These are phyloP conservation scores for Anarrhichthys ocellatus DNA, from an alignment of 2,113 vertebrate genomes.

Conservation along the genomic window DNA sequence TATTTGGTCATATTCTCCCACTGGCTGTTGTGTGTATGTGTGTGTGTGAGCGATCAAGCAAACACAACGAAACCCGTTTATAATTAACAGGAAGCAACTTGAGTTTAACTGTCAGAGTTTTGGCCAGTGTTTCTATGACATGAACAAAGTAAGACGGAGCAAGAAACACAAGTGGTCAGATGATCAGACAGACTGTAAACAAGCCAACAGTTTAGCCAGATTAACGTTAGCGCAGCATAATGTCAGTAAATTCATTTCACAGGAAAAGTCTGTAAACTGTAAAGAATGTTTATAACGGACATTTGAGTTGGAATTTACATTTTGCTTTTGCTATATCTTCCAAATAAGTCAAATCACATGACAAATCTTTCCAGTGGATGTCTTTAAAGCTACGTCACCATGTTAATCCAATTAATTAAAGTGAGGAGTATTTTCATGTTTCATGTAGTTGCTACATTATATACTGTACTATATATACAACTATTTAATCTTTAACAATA, in stretches of 20 bases:
- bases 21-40: not conserved
- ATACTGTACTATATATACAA: not conserved
- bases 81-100: not conserved
- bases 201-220: not conserved
- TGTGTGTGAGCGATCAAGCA: not conserved
- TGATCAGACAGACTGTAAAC: not conserved
- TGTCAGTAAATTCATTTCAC: not conserved
- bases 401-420: not conserved
- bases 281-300: constrained; percentile 5
- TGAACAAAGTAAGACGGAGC: not conserved
- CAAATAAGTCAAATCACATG: not conserved
- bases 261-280: not conserved
- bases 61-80: not conserved
- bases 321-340: not conserved
- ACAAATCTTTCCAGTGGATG: not conserved
- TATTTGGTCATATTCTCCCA: constrained; percentile 18
- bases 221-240: too few species aligned
- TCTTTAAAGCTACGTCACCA: not conserved
- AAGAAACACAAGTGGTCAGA: constrained; percentile 1
- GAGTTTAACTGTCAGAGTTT: not conserved
- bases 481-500: not conserved
- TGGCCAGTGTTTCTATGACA: not conserved
- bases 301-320: not conserved
- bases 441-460: not conserved
- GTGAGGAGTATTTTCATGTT: not conserved